Evolutionary conservation across 1,140 invertebrate genomes (phyloP).

Genomic region (Eufriesea mexicana): DNA sequence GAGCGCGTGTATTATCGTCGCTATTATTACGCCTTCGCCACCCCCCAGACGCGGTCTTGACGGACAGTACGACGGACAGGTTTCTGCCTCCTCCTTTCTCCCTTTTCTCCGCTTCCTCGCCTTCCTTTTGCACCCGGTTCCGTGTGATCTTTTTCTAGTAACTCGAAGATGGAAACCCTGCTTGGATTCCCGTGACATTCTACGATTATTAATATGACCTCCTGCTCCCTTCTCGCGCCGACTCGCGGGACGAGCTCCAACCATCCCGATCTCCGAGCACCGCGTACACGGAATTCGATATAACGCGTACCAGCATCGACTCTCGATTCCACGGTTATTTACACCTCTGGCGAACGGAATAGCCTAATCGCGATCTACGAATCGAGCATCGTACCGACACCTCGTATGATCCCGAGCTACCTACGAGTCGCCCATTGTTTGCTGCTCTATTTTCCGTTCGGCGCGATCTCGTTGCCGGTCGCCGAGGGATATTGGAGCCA

Average conservation of each 20-base stretch:
- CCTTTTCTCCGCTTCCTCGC: neutral
- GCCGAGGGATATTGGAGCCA: constrained; percentile 12
- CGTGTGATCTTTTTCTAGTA: constrained; percentile 14
- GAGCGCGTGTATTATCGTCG: constrained; percentile 66
- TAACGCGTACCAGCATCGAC: neutral
- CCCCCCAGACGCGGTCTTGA: constrained; percentile 59
- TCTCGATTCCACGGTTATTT: neutral
- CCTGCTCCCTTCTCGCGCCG: neutral
- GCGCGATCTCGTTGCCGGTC: constrained; percentile 10
- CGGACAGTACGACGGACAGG: constrained; percentile 51
- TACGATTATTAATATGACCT: constrained; percentile 36
- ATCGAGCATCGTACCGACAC: neutral
- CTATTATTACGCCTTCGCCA: constrained; percentile 72
- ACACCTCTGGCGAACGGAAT: neutral
- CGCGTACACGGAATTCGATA: neutral
- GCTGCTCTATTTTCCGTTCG: constrained; percentile 26
- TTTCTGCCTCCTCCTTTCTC: constrained; percentile 28
- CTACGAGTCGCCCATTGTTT: neutral
- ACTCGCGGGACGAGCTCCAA: no score
- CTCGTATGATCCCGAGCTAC: neutral
- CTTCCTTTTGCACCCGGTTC: neutral
- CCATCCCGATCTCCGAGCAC: neutral
- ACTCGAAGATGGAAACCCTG: constrained; percentile 38
- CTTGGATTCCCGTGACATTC: constrained; percentile 21
- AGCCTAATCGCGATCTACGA: neutral